Evolutionary conservation across 2,888 invertebrate genomes (phyloP), one percentile per base, ranked within the genome.

Genomic region (Platynereis dumerilii): DNA sequence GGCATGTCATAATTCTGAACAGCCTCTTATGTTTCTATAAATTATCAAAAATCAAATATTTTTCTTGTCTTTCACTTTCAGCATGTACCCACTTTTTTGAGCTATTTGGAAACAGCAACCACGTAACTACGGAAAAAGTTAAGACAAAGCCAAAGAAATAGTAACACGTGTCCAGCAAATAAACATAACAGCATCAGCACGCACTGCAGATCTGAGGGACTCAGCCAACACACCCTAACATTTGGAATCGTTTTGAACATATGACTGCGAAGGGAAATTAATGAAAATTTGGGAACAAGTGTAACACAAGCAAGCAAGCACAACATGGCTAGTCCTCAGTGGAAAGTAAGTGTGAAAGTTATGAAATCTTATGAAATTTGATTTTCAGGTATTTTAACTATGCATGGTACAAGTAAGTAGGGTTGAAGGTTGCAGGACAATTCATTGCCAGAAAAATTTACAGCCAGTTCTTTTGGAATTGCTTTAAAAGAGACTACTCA

Each of bases 291-390:
- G 45, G 28, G 48, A 52, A 60, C 52, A 34, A 42, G 10, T 54
- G 42, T 39, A 58, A 64, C 53, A 62, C 22, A 57, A 64, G 58
- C 53, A 64, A 64, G 57, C 17, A 58, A 64, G 61, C 29, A 54
- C 55, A 57, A 57, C 54, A 78, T 82, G 77, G 80, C 80, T 76
- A 83, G 81, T 82, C 83, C 84, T 83, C 84, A 84, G 82, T 84
- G 84, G 83, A 84, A 84, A 79, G 84, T 83, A 73, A 71, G 71
- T 60, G 10, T 27, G 17, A 44, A 15, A 24, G 17, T 34, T 59
- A 17, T n/a, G 7, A 48, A 5, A 20, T 48, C 7, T 48, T 5
- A 48, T 48, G 22, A 48, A n/a, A 48, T 34, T 34, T 34, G 7
- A 34, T 34, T 22, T 52, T n/a, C n/a, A n/a, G 52, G 52, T 52